Base-by-base conservation (phyloP, 2,888 invertebrate genomes). In the Drosophila meridionalis region DNA sequence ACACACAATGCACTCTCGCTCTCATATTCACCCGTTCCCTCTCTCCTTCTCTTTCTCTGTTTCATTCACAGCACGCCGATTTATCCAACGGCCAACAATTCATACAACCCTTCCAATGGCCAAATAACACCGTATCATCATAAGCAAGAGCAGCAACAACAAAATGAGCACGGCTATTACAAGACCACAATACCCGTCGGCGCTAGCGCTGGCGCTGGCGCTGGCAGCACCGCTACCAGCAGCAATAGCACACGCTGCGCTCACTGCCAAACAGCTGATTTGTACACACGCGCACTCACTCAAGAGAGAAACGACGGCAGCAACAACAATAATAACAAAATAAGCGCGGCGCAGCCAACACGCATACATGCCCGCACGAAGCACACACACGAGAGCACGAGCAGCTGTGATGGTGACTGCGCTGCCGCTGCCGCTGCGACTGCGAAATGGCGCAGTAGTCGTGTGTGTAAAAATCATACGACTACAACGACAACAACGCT, bases 171-270 rank as follows among this genome's bases (percentile, higher is more conserved):
- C 58, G 81, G 90, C 76, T 85, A 82, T 62, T 90, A 89, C 71
- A 92, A 92, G 83, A 92, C 92, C 73, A 92, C 92, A 55, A 92
- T 92, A 82, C 92, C 92, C 79, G 91, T 92, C 59, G 91, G 91
- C 66, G 84, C 52, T 62, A 67, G 56, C 32, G 63, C 3, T 36
- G 55, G 50, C 34, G 53, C 12, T 42, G 30, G 45, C 58, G 58
- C 43, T 68, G 73, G 61, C 69, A 63, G 55, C 75, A 60, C 69
- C 72, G 40, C 73, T 69, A 84, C 81, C 73, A 68, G 57, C 69
- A 55, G 59, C 64, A 70, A 72, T 56, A 60, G 65, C 57, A 56
- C 63, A n/a, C 70, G 57, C 20, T 78, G 78, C 81, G 78, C 76
- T 73, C 73, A 75, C 64, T 76, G 83, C 40, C 83, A 57, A 89